Percentiles rank a stretch among this genome's conserved stretches.
These are phyloP conservation scores for Steromphala cineraria DNA, from an alignment of 2,888 invertebrate species.

Conservation along the genomic window DNA sequence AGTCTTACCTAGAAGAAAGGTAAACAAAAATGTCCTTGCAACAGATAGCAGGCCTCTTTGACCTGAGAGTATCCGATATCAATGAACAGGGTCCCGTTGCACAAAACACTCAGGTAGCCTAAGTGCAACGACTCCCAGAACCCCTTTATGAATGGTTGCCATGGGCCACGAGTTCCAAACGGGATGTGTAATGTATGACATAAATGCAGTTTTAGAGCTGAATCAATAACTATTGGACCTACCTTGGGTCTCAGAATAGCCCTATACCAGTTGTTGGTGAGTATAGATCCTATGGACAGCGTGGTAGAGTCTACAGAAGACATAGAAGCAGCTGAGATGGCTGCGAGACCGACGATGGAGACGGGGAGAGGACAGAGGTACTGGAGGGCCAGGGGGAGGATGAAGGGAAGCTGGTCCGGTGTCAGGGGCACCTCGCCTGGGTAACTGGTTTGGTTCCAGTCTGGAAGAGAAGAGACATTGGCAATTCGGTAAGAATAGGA, in stretches of 20 bases:
- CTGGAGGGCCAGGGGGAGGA: slow-evolving; percentile 43
- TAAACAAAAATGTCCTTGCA: too few species aligned
- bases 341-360: slow-evolving; percentile 45
- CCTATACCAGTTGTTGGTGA: slow-evolving; percentile 43
- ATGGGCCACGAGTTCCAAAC: too few species aligned
- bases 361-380: slow-evolving; percentile 44
- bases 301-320: slow-evolving; percentile 49
- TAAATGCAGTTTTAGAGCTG: too few species aligned
- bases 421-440: slow-evolving; percentile 28
- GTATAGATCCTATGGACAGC: slow-evolving; percentile 37
- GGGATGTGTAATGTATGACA: too few species aligned
- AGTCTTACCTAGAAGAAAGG: too few species aligned
- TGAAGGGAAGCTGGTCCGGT: slow-evolving; percentile 19
- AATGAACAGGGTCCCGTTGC: too few species aligned
- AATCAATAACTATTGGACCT: too few species aligned
- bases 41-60: too few species aligned
- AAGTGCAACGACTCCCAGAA: too few species aligned
- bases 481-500: background rate
- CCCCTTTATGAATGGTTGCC: too few species aligned
- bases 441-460: slow-evolving; percentile 45
- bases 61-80: too few species aligned
- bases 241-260: slow-evolving; percentile 41
- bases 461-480: slow-evolving; percentile 21
- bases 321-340: slow-evolving; percentile 49
- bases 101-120: too few species aligned